Evolutionary conservation across 1,140 invertebrate genomes (phyloP), one percentile per base, ranked within the genome.

Genomic region (Drosophila baimaii): DNA sequence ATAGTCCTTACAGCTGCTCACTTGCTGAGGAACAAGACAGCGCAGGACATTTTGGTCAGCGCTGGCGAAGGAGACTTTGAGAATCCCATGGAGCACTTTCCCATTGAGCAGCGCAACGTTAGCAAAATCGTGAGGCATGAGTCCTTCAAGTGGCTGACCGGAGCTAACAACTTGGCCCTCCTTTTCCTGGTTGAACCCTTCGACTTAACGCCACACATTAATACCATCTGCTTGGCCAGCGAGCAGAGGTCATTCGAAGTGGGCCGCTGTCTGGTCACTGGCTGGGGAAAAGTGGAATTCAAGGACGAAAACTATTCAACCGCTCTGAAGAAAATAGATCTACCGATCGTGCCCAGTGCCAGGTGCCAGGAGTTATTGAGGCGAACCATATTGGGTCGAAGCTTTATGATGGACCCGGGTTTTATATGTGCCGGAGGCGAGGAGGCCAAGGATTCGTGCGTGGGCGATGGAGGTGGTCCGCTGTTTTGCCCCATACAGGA

Each of bases 391-490:
- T 79, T 94, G 23, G 93, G 93, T 17, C 41, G 21, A 0, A 75
- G 74, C 21, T 94, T 93, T 75, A 80, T 75, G 5, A 82, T 94
- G n/a, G 80, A 94, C 75, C 25, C 69, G 0, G 92, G 92, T n/a
- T 93, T 94, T 62, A 68, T 93, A 6, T 94, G 93, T 69, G 94
- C 93, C 12, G 93, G 93, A 7, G 96, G 96, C 2, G 94, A 95
- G 79, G 93, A 94, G 66, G 95, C 95, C 17, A 95, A 95, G 68
- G 96, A 96, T 57, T 94, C 94, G 0, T 95, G 95, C 91, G 93
- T 94, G 93, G 95, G 96, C 74, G 96, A 96, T 79, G 96, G 95
- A 5, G 96, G 96, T 15, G 94, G 95, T 1, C 95, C 95, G 0
- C 88, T 96, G 8, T 93, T 94, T 0, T 96, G 96, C 79, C 93